Evolutionary conservation across 2,113 vertebrate species (phyloP).

Genomic region (Chionomys nivalis): DNA sequence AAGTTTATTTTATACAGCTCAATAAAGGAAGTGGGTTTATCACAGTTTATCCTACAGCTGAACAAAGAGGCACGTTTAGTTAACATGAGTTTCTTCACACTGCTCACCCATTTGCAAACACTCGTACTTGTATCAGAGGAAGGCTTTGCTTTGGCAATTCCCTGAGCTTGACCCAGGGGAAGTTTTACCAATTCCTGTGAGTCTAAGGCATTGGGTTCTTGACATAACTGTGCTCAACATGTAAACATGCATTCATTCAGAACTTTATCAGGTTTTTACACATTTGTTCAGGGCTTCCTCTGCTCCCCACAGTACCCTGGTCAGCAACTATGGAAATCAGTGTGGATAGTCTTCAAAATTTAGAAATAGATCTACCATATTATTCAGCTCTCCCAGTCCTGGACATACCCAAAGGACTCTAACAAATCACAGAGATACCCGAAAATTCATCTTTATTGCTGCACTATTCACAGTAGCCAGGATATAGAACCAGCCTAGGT

Average conservation of each 20-base stretch:
- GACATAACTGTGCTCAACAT: neutral
- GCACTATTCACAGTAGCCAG: neutral
- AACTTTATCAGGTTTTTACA: neutral
- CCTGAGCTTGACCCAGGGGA: neutral
- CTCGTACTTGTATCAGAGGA: neutral
- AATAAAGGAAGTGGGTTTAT: neutral
- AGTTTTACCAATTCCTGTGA: neutral
- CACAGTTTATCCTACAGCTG: neutral
- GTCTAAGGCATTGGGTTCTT: neutral
- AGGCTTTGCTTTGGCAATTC: neutral
- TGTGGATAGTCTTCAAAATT: neutral
- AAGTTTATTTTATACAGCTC: neutral
- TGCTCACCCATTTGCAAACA: neutral
- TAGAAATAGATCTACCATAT: neutral
- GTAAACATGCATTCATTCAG: neutral
- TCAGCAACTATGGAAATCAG: neutral
- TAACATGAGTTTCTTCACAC: neutral
- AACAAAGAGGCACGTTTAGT: neutral
- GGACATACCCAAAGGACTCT: neutral
- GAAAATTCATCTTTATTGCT: neutral
- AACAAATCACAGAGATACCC: neutral
- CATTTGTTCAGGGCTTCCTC: neutral
- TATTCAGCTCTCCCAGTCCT: neutral
- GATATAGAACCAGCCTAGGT: neutral
- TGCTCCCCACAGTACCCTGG: neutral